Evolutionary conservation across 2,113 vertebrate species (phyloP).

Genomic region (Lophotis ruficrista): DNA sequence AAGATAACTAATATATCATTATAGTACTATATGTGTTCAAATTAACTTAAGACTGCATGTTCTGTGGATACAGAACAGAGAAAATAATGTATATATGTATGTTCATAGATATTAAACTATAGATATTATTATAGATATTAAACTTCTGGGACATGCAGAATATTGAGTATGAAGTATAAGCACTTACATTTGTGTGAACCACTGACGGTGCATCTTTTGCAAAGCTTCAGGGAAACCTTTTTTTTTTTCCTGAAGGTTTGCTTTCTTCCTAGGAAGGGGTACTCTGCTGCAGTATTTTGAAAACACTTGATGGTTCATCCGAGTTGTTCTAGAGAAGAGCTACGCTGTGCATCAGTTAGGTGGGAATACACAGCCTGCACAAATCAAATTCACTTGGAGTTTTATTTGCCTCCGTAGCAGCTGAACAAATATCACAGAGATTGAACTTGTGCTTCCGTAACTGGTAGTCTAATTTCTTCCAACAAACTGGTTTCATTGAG

Average conservation of each 20-base stretch:
- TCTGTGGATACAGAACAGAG: neutral
- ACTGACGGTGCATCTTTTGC: neutral
- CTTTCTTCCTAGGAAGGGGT: neutral
- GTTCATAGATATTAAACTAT: neutral
- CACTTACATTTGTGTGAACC: neutral
- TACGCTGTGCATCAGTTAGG: neutral
- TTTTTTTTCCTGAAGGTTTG: neutral
- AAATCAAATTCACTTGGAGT: neutral
- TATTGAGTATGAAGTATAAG: neutral
- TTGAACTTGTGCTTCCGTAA: neutral
- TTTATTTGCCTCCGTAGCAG: conserved; percentile 11
- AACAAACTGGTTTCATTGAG: neutral
- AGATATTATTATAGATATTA: neutral
- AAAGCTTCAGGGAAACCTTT: neutral
- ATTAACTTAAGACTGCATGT: neutral
- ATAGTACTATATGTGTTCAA: neutral
- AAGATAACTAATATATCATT: neutral
- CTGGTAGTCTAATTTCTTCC: conserved; percentile 25
- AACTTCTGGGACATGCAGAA: neutral
- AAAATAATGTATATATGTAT: neutral
- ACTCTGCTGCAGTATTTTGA: neutral
- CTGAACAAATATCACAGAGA: conserved; percentile 12
- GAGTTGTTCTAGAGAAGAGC: neutral
- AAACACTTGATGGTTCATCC: neutral
- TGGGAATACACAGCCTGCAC: neutral